Evolutionary conservation across 1,140 invertebrate genomes (phyloP).

Genomic region (Stegodyphus dumicola): DNA sequence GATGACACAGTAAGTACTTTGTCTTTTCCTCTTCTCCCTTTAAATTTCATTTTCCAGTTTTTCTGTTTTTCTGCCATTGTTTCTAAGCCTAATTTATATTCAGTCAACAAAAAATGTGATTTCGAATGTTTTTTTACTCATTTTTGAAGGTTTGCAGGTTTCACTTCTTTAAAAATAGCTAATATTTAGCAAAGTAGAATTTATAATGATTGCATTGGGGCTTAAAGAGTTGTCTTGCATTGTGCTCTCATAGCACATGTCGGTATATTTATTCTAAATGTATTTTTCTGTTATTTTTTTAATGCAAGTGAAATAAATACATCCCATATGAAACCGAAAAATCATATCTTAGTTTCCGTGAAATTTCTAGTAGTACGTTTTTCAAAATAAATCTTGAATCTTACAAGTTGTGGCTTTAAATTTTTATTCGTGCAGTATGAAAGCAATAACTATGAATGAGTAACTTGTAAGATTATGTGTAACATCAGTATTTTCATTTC

Average conservation of each 20-base stretch:
- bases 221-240: slow-evolving; percentile 50
- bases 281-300: background rate
- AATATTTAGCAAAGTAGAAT: background rate
- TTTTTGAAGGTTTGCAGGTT: slow-evolving; percentile 63
- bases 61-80: slow-evolving; percentile 16
- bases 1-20: slow-evolving; percentile 63
- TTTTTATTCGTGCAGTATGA: too few species aligned
- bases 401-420: too few species aligned
- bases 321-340: too few species aligned
- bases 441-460: too few species aligned
- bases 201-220: slow-evolving; percentile 7
- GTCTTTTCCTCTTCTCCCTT: slow-evolving; percentile 35
- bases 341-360: too few species aligned
- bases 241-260: slow-evolving; percentile 34
- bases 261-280: background rate
- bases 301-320: too few species aligned
- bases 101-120: background rate
- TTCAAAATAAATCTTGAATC: too few species aligned
- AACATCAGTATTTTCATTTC: too few species aligned
- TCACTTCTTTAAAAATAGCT: background rate
- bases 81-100: slow-evolving; percentile 10
- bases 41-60: slow-evolving; percentile 34
- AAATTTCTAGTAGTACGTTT: too few species aligned
- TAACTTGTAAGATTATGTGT: too few species aligned
- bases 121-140: slow-evolving; percentile 20